Conservation (phyloP, 2,888 invertebrate genomes). For the Agrochola macilenta region DNA sequence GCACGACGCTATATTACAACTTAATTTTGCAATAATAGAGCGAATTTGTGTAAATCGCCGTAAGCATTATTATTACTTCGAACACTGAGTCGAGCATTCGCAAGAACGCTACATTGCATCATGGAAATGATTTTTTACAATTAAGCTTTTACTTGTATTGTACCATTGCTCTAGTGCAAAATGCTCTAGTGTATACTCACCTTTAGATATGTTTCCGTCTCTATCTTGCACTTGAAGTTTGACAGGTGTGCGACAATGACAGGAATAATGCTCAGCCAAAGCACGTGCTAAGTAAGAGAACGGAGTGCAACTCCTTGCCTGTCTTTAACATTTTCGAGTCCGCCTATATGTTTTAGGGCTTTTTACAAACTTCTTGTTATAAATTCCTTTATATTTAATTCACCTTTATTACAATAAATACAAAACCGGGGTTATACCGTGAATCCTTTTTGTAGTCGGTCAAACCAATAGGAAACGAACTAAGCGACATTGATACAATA, state of each 20-base stretch:
- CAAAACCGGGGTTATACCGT: neutral
- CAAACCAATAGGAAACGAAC: neutral
- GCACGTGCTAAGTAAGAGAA: neutral
- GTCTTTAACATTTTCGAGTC: neutral
- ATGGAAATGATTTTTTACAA: too few relatives aligned
- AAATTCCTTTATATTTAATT: neutral
- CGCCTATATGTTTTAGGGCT: too few relatives aligned
- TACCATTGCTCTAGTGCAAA: too few relatives aligned
- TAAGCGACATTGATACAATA: constrained; percentile 1
- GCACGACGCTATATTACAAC: too few relatives aligned
- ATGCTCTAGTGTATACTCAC: too few relatives aligned
- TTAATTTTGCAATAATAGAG: too few relatives aligned
- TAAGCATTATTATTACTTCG: too few relatives aligned
- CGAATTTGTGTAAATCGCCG: too few relatives aligned
- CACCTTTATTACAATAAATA: constrained; percentile 7
- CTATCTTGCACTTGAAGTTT: neutral
- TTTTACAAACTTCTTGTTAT: neutral
- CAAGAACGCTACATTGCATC: too few relatives aligned
- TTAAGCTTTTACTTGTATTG: too few relatives aligned
- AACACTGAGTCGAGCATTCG: too few relatives aligned
- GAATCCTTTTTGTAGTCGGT: neutral
- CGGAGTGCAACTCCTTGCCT: neutral
- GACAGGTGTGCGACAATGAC: neutral
- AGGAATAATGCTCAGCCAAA: neutral
- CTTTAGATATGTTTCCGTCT: neutral